Evolutionary conservation across 2,113 vertebrate genomes (phyloP), one percentile per base, ranked within the genome.

Genomic region (Tauraco erythrolophus): DNA sequence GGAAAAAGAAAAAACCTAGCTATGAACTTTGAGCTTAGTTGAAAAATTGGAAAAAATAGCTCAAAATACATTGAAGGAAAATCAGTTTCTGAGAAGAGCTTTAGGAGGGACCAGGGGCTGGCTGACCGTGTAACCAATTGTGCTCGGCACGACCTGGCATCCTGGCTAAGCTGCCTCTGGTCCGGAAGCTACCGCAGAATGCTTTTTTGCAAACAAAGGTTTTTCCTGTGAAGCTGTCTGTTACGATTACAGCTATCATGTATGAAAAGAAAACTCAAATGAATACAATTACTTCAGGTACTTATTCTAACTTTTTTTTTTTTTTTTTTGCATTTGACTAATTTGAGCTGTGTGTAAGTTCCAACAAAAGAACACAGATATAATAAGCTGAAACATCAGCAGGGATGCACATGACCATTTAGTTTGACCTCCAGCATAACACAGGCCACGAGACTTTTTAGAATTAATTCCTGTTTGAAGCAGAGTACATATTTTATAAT

Each of bases 61-160:
- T 89, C 50, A 77, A 86, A 91, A 45, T 41, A 91, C 31, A 45
- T 1, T 28, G 58, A 91, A 75, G 14, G 23, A 50, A 92, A 89
- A 35, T 17, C 43, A 37, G 11, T 76, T 94, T 56, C 58, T 66
- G 19, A 46, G 37, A 75, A 86, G 30, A 62, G 35, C 35, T 84
- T 89, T 74, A 33, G 5, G 22, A 81, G 18, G 15, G 30, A 76
- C 9, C 33, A 75, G 53, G 2, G 3, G 21, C 27, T 80, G 58
- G 31, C 54, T 50, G 41, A 57, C 24, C 13, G 3, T 11, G 14
- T 78, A 66, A 88, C 37, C 17, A 70, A 5, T 6, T 70, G 51
- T 58, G 43, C 58, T 66, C 4, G 0, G 17, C 1, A 2, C 0
- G 1, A 53, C 21, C 37, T 46, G 50, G 24, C 21, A 69, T 10